These are phyloP conservation scores for Chironomus striatipennis DNA, from an alignment of 1,140 invertebrate species.

Conservation along the genomic window DNA sequence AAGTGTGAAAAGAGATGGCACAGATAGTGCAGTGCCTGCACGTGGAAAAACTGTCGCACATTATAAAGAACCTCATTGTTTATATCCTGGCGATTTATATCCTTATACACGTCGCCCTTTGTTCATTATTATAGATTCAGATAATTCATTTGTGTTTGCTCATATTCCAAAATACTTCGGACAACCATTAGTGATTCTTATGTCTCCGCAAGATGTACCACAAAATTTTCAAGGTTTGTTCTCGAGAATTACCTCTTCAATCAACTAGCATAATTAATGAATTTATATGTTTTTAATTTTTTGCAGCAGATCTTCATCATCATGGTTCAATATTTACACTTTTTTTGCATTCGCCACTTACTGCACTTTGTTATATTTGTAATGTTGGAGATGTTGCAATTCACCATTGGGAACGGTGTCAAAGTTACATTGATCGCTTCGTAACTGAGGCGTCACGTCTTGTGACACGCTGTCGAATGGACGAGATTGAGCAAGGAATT, in stretches of 20 bases:
- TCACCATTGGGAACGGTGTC: conserved; percentile 84
- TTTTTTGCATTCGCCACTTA: conserved; percentile 88
- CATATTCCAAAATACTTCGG: conserved; percentile 88
- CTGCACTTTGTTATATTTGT: conserved; percentile 87
- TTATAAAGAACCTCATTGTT: conserved; percentile 73
- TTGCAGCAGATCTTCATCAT: conserved; percentile 68
- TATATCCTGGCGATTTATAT: conserved; percentile 89
- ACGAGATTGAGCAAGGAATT: conserved; percentile 50
- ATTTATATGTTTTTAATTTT: conserved; percentile 25
- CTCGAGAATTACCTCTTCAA: conserved; percentile 18
- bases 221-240: conserved; percentile 65
- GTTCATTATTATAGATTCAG: conserved; percentile 89
- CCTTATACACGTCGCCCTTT: conserved; percentile 86
- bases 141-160: conserved; percentile 91
- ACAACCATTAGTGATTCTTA: conserved; percentile 86
- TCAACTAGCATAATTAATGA: conserved; percentile 23
- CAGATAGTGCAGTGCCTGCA: conserved; percentile 35
- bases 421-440: conserved; percentile 79
- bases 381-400: conserved; percentile 79
- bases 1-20: conserved; percentile 60
- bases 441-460: conserved; percentile 79
- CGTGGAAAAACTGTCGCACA: conserved; percentile 55
- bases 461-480: conserved; percentile 71
- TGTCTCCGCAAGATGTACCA: conserved; percentile 88
- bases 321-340: conserved; percentile 91